Evolutionary conservation across 2,888 invertebrate species (phyloP).

Genomic region (Tholera decimalis): DNA sequence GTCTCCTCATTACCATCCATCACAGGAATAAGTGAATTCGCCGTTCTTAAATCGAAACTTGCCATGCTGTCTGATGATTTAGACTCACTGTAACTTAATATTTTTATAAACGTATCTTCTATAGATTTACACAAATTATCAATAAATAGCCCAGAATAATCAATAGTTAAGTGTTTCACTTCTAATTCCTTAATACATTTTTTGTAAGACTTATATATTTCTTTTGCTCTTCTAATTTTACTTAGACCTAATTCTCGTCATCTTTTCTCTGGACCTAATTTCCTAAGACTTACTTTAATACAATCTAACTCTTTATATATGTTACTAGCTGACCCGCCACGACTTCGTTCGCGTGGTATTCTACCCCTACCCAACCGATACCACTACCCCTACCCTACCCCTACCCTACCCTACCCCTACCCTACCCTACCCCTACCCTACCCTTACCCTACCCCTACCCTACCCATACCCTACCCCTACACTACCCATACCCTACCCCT

Average conservation of each 20-base stretch:
- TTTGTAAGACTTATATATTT: background rate
- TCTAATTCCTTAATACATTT: too few species aligned
- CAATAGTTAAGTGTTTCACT: background rate
- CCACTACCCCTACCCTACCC: too few species aligned
- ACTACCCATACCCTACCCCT: too few species aligned
- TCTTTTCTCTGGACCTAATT: background rate
- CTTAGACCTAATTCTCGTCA: background rate
- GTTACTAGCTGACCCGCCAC: too few species aligned
- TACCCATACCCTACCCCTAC: too few species aligned
- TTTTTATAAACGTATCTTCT: background rate
- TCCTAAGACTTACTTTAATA: background rate
- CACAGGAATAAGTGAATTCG: slow-evolving; percentile 5
- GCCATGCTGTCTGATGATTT: background rate
- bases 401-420: too few species aligned
- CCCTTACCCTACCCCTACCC: too few species aligned
- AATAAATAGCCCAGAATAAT: background rate
- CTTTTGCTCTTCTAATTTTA: slow-evolving; percentile 2
- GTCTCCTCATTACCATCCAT: slow-evolving; percentile 2
- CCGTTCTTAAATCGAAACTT: slow-evolving; percentile 8
- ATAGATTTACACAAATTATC: slow-evolving; percentile 5
- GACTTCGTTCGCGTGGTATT: too few species aligned
- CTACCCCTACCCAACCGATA: too few species aligned
- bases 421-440: too few species aligned
- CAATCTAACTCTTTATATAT: background rate
- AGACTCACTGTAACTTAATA: slow-evolving; percentile 5